A percentile compares a stretch with the other conserved stretches of the same genome.
These are phyloP conservation scores for Fundulus diaphanus DNA, from an alignment of 2,797 vertebrate genomes.

Conservation along the genomic window DNA sequence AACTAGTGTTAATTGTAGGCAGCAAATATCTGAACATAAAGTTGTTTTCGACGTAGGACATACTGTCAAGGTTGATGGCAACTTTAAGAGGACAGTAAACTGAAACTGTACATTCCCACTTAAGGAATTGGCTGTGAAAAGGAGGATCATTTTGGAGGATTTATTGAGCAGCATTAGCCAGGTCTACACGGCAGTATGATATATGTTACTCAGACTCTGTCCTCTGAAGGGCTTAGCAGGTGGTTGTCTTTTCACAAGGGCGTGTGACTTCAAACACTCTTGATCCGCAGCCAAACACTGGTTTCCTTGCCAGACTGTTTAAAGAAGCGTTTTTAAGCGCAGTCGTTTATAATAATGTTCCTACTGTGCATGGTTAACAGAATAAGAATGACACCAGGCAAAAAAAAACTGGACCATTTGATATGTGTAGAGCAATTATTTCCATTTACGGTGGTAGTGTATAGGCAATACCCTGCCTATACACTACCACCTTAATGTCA, in stretches of 20 bases:
- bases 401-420: constrained; percentile 12
- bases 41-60: constrained; percentile 6
- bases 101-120: constrained; percentile 39
- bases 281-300: constrained; percentile 56
- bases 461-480: neutral
- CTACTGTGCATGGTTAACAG: constrained; percentile 31
- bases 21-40: neutral
- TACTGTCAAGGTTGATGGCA: constrained; percentile 39
- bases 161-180: constrained; percentile 51
- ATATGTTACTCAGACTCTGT: constrained; percentile 50
- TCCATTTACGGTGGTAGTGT: constrained; percentile 4
- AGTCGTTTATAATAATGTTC: constrained; percentile 37
- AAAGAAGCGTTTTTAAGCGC: constrained; percentile 50
- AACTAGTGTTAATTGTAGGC: neutral
- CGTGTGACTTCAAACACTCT: constrained; percentile 47
- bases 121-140: constrained; percentile 57
- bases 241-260: constrained; percentile 41
- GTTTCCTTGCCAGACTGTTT: constrained; percentile 40
- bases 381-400: constrained; percentile 25
- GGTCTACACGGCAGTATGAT: constrained; percentile 49
- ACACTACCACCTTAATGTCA: constrained; percentile 40
- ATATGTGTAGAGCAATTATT: constrained; percentile 6
- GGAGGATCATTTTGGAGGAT: constrained; percentile 44
- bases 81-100: constrained; percentile 22
- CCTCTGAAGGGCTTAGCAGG: constrained; percentile 60